Conservation (phyloP, 2,888 invertebrate genomes). For the Timema cristinae region DNA sequence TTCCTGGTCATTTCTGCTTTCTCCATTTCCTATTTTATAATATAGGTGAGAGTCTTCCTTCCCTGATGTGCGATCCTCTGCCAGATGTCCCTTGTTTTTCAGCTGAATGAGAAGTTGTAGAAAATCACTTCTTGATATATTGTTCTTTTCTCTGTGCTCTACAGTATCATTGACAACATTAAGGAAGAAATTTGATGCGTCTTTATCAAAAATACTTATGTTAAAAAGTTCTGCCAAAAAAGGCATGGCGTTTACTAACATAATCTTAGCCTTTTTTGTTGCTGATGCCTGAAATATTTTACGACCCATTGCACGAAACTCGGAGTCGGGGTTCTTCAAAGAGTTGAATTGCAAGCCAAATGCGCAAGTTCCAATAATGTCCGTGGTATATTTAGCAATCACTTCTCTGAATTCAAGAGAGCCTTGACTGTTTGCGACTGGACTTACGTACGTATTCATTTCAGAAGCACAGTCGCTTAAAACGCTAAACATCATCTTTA, state of each 20-base stretch:
- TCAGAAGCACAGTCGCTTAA: constrained; percentile 20
- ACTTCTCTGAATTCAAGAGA: too few species aligned
- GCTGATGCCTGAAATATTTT: constrained; percentile 11
- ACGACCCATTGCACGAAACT: constrained; percentile 49
- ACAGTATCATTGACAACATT: background rate
- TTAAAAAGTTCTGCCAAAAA: background rate
- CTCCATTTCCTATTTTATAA: background rate
- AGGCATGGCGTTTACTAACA: constrained; percentile 32
- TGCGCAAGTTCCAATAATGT: constrained; percentile 58
- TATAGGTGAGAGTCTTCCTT: too few species aligned
- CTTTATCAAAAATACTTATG: constrained; percentile 17
- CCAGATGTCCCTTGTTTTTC: constrained; percentile 5
- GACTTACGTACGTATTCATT: constrained; percentile 5
- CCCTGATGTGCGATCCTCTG: constrained; percentile 32
- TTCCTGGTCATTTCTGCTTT: too few species aligned
- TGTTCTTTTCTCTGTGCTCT: background rate
- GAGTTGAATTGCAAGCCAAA: constrained; percentile 59
- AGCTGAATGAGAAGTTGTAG: constrained; percentile 5
- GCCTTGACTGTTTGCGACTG: too few species aligned
- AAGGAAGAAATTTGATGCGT: background rate
- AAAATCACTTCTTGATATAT: background rate
- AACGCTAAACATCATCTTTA: constrained; percentile 27
- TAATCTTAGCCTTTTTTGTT: constrained; percentile 37
- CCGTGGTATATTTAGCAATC: constrained; percentile 49
- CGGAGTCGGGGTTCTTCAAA: constrained; percentile 52